Conservation (phyloP, 2,113 vertebrate species). For the Hyaena hyaena region DNA sequence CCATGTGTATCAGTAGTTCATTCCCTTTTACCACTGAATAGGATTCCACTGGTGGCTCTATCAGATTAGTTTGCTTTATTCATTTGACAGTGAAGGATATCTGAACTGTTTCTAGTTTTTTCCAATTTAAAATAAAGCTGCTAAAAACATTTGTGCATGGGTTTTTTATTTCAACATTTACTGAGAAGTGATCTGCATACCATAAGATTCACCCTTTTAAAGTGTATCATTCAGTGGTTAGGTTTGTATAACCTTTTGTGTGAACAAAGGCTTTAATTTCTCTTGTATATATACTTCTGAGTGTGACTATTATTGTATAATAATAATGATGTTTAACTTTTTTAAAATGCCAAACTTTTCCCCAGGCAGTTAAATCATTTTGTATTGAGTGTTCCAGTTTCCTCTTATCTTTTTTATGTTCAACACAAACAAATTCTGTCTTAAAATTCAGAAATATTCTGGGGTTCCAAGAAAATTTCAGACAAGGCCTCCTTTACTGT, state of each 20-base stretch:
- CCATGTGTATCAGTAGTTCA: background rate
- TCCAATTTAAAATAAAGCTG: background rate
- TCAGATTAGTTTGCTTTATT: background rate
- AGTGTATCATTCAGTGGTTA: background rate
- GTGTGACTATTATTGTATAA: background rate
- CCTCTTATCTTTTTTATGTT: background rate
- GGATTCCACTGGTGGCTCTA: background rate
- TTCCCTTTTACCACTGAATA: background rate
- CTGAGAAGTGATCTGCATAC: background rate
- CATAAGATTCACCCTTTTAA: background rate
- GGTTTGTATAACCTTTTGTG: background rate
- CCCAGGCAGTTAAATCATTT: background rate
- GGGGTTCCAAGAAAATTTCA: background rate
- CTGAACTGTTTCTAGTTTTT: background rate
- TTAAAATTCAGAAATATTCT: background rate
- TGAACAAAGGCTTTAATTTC: background rate
- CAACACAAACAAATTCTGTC: background rate
- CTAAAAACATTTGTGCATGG: background rate
- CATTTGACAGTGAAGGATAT: background rate
- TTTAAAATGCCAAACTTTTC: background rate
- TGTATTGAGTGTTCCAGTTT: background rate
- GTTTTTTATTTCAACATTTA: background rate
- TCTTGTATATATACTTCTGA: background rate
- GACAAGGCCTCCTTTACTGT: background rate
- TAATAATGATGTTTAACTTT: background rate